Base-by-base conservation (phyloP, 2,888 invertebrate genomes). In the Chrysolina oricalcia region DNA sequence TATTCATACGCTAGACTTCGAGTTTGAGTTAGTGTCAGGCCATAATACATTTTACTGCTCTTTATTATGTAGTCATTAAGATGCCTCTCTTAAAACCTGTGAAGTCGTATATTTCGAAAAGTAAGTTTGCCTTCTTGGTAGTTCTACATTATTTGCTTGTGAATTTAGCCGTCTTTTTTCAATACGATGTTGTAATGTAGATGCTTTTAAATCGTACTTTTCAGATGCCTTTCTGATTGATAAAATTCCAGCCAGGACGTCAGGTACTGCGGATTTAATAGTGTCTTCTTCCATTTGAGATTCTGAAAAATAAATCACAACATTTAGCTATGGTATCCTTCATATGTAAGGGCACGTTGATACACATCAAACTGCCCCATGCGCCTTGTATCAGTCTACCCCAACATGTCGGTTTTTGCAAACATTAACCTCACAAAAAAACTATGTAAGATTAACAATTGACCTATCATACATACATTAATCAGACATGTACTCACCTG, bases 61-160 rank as follows among this genome's bases (percentile, higher is more conserved):
- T 70, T 76, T 13, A 41, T 67, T 40, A 74, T 76, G 35, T 72
- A 78, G 35, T 72, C 68, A 70, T 75, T 77, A 35, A 73, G 62
- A 8, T 35, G 73, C 43, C 65, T 35, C 65, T 75, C 71, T 40
- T 40, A 10, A 40, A 40, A 40, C 40, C 40, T 40, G 40, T 40
- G 40, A 40, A 10, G 40, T 40, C 40, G 40, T 40, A 40, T 40
- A 40, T 40, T 40, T 40, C 10, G 40, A 40, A 40, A 10, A 40
- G 40, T 40, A 40, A 40, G 40, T 40, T 5, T 40, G 5, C 10
- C 40, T 40, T 40, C 40, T 40, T 40, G 40, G 40, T 40, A 40
- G 10, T 8, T 40, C 40, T 40, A 8, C 40, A 40, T 8, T 40
- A 40, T 40, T 40, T 40, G 6, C 6, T 40, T 40, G 40, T 40